Evolutionary conservation across 92 coral and sea anemone species (phyloP), one percentile per base, ranked within the genome.

Genomic region (Actinostola sp.): DNA sequence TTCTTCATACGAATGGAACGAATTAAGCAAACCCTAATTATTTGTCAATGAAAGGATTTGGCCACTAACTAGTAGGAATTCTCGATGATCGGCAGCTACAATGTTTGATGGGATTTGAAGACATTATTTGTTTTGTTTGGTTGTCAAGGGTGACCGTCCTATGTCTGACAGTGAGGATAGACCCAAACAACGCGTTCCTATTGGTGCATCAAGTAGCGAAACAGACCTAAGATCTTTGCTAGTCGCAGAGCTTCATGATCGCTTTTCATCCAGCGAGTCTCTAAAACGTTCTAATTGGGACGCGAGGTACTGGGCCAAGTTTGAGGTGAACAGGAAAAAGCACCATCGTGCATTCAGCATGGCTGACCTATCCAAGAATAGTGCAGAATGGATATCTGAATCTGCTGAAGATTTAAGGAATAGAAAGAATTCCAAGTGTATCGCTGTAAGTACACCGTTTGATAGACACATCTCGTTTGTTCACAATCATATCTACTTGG

Each of bases 221-320:
- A 90, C 88, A 59, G 77, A 71, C 56, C 64, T 68, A 59, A 71
- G 89, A 38, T 77, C 76, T 59, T 86, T 89, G 33, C 64, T 85
- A 11, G 89, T 84, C 2, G 79, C 51, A 19, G 94, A 88, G 70
- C 91, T 89, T 20, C 86, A 88, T 46, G 77, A 82, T 61, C 88
- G 97, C 36, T 87, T 94, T 69, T 89, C 89, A n/a, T 94, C 98
- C 11, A 62, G 91, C 52, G 97, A 91, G 81, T 94, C 98, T 19
- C 89, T 94, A 33, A 76, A 82, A 74, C 89, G 89, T 56, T 61
- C 67, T 5, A 75, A 77, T 16, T 55, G 77, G 66, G 83, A 79
- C 42, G 75, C 73, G 41, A 78, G 91, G 33, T 79, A 54, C 87
- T 82, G 92, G 85, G 88, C 92, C 67, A 80, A 75, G 72, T 82